These are phyloP conservation scores for Nephrocerus scutellatus DNA, from an alignment of 2,888 invertebrate genomes.

Conservation along the genomic window DNA sequence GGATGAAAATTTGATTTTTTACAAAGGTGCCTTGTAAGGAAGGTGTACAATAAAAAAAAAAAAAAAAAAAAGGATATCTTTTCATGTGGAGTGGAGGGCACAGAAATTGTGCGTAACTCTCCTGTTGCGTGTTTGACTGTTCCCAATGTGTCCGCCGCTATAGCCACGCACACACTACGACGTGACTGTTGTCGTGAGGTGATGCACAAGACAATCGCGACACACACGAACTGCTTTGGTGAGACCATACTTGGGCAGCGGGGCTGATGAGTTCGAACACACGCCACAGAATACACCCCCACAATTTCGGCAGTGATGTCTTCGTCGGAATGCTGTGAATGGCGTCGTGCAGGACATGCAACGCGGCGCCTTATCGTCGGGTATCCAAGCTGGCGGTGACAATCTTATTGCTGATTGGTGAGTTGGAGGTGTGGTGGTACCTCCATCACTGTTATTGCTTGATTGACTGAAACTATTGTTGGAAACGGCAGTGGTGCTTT, in stretches of 20 bases:
- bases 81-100: background rate
- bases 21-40: no score
- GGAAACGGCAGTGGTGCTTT: slow-evolving; percentile 22
- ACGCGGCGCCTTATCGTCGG: slow-evolving; percentile 82
- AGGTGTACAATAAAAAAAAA: slow-evolving; percentile 3
- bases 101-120: background rate
- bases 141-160: slow-evolving; percentile 7
- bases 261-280: slow-evolving; percentile 88
- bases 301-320: slow-evolving; percentile 97
- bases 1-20: no score
- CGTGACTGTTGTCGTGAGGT: no score
- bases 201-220: slow-evolving; percentile 43
- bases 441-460: slow-evolving; percentile 21
- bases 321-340: slow-evolving; percentile 89
- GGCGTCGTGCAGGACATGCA: slow-evolving; percentile 90
- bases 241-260: slow-evolving; percentile 87
- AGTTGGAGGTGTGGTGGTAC: slow-evolving; percentile 15
- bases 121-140: slow-evolving; percentile 19
- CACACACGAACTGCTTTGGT: slow-evolving; percentile 91
- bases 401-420: slow-evolving; percentile 19
- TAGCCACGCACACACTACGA: no score
- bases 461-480: slow-evolving; percentile 21
- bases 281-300: slow-evolving; percentile 89
- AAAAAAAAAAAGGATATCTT: background rate
- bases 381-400: slow-evolving; percentile 84